These are phyloP conservation scores for Nesogale talazaci DNA, from an alignment of 2,113 vertebrate species.

Conservation along the genomic window DNA sequence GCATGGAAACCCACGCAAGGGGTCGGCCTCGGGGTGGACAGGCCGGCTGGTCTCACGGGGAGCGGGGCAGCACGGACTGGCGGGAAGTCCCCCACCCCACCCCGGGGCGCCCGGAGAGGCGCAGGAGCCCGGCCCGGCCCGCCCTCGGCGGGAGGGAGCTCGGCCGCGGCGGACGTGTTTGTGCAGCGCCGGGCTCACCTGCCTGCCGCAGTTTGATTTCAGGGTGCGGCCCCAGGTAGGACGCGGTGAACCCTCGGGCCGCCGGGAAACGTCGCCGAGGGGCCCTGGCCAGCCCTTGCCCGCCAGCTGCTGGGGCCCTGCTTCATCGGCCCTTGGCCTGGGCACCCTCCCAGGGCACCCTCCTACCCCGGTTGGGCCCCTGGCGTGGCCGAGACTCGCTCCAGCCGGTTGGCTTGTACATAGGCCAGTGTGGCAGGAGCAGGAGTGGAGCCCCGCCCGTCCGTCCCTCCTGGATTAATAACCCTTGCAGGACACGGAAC, in stretches of 20 bases:
- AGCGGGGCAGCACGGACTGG: conserved; percentile 49
- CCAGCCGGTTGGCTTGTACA: background rate
- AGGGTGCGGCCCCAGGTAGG: conserved; percentile 86
- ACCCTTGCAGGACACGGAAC: background rate
- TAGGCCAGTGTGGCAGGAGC: background rate
- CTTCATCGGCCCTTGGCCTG: background rate
- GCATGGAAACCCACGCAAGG: background rate
- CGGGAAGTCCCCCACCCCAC: background rate
- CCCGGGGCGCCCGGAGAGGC: background rate
- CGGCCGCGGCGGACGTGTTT: conserved; percentile 83
- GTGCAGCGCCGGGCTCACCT: conserved; percentile 84
- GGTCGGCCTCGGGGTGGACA: background rate
- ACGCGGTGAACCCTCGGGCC: background rate
- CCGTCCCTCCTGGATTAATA: background rate
- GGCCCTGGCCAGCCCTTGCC: background rate
- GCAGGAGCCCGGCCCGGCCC: conserved; percentile 47
- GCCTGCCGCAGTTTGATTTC: conserved; percentile 86
- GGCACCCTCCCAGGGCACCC: background rate
- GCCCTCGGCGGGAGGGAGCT: conserved; percentile 68
- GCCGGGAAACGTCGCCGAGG: background rate
- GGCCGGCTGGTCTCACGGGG: background rate
- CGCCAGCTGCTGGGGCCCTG: background rate
- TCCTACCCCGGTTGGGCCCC: background rate
- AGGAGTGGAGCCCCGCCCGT: background rate
- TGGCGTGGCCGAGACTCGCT: conserved; percentile 55